Conservation (phyloP, 2,113 vertebrate species). For the Turnix velox region DNA sequence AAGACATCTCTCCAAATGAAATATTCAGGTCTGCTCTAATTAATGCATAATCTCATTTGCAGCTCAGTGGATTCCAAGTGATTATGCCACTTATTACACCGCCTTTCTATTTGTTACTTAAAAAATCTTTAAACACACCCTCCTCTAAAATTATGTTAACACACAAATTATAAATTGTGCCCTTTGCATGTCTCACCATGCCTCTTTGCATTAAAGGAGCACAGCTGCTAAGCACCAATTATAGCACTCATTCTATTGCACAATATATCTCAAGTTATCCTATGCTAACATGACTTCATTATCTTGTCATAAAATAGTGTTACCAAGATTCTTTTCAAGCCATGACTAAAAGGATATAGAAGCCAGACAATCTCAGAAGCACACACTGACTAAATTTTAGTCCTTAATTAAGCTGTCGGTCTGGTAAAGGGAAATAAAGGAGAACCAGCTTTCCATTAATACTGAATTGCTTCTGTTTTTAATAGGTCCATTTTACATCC, state of each 20-base stretch:
- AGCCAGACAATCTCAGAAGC: neutral
- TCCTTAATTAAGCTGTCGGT: conserved; percentile 7
- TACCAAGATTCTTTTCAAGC: neutral
- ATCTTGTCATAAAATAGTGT: neutral
- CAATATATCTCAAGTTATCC: neutral
- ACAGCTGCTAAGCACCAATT: neutral
- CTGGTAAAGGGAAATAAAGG: conserved; percentile 8
- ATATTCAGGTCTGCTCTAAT: neutral
- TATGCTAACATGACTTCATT: neutral
- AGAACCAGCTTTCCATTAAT: neutral
- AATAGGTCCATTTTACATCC: neutral
- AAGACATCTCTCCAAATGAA: neutral
- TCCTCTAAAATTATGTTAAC: conserved; percentile 1
- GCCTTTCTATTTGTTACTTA: neutral
- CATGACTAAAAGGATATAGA: neutral
- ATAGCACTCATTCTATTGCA: neutral
- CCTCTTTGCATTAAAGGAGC: neutral
- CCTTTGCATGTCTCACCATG: neutral
- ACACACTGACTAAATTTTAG: neutral
- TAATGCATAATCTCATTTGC: neutral
- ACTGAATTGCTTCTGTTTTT: neutral
- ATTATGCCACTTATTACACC: neutral
- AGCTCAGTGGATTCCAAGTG: neutral
- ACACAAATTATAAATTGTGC: neutral
- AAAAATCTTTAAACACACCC: neutral